These are phyloP conservation scores for Falco naumanni DNA, from an alignment of 2,797 vertebrate species.

Conservation along the genomic window DNA sequence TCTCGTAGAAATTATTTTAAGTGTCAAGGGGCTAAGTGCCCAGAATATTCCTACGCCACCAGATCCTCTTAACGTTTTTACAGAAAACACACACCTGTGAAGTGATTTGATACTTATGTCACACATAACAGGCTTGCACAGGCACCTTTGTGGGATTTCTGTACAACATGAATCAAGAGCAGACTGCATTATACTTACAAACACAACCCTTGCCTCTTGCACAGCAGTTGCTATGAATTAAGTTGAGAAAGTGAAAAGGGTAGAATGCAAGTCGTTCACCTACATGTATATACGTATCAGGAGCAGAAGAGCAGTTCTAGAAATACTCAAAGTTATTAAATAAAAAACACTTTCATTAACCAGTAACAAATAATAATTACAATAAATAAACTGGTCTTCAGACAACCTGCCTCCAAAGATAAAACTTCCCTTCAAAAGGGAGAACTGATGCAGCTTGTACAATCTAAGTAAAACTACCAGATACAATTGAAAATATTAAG, in stretches of 20 bases:
- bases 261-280: not conserved
- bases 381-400: not conserved
- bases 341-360: not conserved
- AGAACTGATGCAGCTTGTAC: not conserved
- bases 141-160: not conserved
- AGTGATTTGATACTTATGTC: not conserved
- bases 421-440: not conserved
- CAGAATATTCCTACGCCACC: not conserved
- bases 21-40: not conserved
- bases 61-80: not conserved
- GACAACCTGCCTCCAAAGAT: not conserved
- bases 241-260: slow-evolving; percentile 22
- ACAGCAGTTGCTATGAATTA: slow-evolving; percentile 62
- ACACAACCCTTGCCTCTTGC: not conserved
- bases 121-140: not conserved
- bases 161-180: not conserved
- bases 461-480: not conserved
- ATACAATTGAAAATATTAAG: not conserved
- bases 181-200: slow-evolving; percentile 17
- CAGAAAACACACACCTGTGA: not conserved
- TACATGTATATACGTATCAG: not conserved
- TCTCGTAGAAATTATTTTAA: not conserved
- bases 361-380: not conserved
- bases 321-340: not conserved
- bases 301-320: not conserved